These are phyloP conservation scores for Paramormyrops hopkinsi DNA, from an alignment of 2,797 vertebrate genomes.

Conservation along the genomic window DNA sequence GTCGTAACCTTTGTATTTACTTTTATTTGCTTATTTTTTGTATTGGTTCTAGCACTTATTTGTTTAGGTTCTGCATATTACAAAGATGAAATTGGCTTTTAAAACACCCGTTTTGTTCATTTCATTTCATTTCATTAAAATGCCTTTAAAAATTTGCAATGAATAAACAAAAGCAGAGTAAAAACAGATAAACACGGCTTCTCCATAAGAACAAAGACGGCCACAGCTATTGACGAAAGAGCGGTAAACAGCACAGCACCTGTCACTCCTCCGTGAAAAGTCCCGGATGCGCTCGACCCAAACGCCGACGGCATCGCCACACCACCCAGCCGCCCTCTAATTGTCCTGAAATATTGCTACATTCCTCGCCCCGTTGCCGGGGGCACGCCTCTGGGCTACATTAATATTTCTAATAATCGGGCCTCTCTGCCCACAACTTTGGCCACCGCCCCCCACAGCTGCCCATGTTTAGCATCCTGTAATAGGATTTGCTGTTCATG, in stretches of 20 bases:
- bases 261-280: not conserved
- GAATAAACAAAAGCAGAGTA: not conserved
- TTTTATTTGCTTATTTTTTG: not conserved
- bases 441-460: conserved; percentile 67
- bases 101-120: not conserved
- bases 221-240: not conserved
- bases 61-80: not conserved
- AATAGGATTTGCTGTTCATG: conserved; percentile 70
- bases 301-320: not conserved
- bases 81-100: not conserved
- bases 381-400: conserved; percentile 60
- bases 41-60: not conserved
- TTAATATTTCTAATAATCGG: conserved; percentile 68
- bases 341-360: conserved; percentile 24
- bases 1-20: not conserved
- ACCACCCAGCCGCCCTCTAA: not conserved
- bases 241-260: not conserved
- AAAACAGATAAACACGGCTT: not conserved
- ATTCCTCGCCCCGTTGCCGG: conserved; percentile 57
- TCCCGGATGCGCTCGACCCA: not conserved
- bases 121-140: not conserved
- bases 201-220: not conserved
- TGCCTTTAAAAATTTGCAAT: not conserved
- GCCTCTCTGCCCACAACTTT: conserved; percentile 63
- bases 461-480: conserved; percentile 67